Evolutionary conservation across 2,797 vertebrate genomes (phyloP).

Genomic region (Brachyalestes nurse): DNA sequence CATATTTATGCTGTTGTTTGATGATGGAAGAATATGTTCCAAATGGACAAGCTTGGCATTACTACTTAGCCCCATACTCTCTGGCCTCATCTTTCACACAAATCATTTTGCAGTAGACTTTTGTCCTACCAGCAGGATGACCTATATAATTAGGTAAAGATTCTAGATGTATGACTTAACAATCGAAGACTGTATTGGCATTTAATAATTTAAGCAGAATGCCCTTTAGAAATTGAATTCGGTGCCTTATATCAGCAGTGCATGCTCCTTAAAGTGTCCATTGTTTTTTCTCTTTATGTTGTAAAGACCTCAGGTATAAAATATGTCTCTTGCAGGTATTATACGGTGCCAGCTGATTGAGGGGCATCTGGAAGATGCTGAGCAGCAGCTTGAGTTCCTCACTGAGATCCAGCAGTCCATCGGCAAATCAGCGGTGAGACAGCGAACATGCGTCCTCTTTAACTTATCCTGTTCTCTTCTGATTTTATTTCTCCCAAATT

Average conservation of each 20-base stretch:
- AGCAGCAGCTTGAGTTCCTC: constrained; percentile 94
- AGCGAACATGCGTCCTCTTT: not conserved
- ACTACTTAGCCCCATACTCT: not conserved
- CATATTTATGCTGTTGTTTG: not conserved
- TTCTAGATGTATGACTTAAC: not conserved
- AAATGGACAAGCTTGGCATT: too few species aligned
- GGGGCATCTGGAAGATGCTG: constrained; percentile 89
- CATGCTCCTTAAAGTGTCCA: not conserved
- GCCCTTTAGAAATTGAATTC: not conserved
- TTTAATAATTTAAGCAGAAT: not conserved
- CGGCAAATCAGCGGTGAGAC: constrained; percentile 89
- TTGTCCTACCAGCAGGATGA: too few species aligned
- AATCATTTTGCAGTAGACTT: too few species aligned
- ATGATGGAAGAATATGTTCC: too few species aligned
- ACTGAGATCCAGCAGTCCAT: constrained; percentile 92
- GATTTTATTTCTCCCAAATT: too few species aligned
- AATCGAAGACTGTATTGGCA: not conserved
- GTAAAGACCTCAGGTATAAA: not conserved
- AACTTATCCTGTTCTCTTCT: too few species aligned
- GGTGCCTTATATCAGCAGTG: not conserved
- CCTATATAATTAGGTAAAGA: not conserved
- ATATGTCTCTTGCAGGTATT: constrained; percentile 77
- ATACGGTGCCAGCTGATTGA: constrained; percentile 91
- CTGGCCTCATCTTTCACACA: too few species aligned
- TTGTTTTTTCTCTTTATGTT: not conserved